Base-by-base conservation (phyloP, 2,113 vertebrate species). In the Addax nasomaculatus region DNA sequence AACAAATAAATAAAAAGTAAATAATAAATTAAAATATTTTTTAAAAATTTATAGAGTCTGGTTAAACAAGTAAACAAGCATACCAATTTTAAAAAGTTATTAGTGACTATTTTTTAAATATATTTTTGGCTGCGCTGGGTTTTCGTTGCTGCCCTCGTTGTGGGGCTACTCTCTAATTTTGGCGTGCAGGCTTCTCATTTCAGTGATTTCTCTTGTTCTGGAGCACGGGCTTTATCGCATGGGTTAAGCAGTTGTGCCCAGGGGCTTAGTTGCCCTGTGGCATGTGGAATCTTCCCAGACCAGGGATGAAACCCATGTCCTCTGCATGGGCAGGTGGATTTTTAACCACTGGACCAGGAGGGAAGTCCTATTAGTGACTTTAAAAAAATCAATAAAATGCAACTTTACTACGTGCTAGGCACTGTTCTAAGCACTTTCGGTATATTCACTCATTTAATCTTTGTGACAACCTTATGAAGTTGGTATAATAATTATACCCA, bases 1-100 rank as follows among this genome's bases (percentile, higher is more conserved):
- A 39, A 39, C n/a, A 73, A 73, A 73, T n/a, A 67, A 67, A 67
- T 39, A 73, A 39, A 73, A 73, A 39, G 5, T 39, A 39, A 70
- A 39, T 70, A 36, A 70, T 70, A 67, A 62, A 62, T 30, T 16
- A 16, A 39, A 70, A 7, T 23, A 70, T 70, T 39, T 70, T 39
- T 6, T 0, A 0, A 13, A 67, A 73, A 73, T 39, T 12, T 73
- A 7, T 39, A 36, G 5, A 5, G 36, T 39, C n/a, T 39, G 36
- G 11, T 73, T 73, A 39, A 73, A 73, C n/a, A 70, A 70, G 67
- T 70, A 70, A 39, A 70, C 67, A 73, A 39, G 67, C 67, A 73
- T 73, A 73, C 67, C 67, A 25, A 73, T 73, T 73, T 73, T 3
- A 25, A 25, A 70, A 39, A 39, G 67, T 73, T 25, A 73, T 39